Conservation (phyloP, 1,140 invertebrate genomes). For the Anagrus nilaparvatae region DNA sequence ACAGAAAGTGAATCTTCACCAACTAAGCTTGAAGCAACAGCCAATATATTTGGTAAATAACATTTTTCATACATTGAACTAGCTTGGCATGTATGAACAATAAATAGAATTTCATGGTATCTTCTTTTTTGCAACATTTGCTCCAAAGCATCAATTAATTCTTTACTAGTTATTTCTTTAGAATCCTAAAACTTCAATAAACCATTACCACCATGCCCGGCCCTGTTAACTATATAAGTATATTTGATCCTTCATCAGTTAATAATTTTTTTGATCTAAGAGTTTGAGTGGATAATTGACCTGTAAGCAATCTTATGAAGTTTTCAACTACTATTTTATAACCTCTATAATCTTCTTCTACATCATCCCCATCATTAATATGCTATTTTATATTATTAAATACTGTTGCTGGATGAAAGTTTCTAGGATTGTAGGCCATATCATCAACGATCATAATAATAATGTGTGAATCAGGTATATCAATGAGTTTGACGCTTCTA, state of each 20-base stretch:
- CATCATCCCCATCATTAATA: slow-evolving; percentile 98
- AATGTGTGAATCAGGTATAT: slow-evolving; percentile 94
- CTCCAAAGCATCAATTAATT: slow-evolving; percentile 95
- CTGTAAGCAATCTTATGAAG: slow-evolving; percentile 92
- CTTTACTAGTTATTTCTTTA: slow-evolving; percentile 98
- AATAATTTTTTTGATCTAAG: slow-evolving; percentile 91
- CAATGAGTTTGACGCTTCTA: slow-evolving; percentile 91
- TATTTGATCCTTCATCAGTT: slow-evolving; percentile 95
- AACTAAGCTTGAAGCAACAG: slow-evolving; percentile 92
- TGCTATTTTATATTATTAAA: slow-evolving; percentile 97
- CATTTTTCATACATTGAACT: slow-evolving; percentile 98
- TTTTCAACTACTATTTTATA: slow-evolving; percentile 99
- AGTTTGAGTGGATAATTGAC: slow-evolving; percentile 78
- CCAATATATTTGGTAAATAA: slow-evolving; percentile 96
- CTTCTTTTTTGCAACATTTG: slow-evolving; percentile 99
- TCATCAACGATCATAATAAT: slow-evolving; percentile 99
- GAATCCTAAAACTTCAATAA: slow-evolving; percentile 99
- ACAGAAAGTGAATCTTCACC: slow-evolving; percentile 97
- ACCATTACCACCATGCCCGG: slow-evolving; percentile 98
- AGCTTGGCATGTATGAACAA: slow-evolving; percentile 98
- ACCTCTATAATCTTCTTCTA: slow-evolving; percentile 98
- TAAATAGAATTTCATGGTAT: slow-evolving; percentile 98
- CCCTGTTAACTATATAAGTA: slow-evolving; percentile 92
- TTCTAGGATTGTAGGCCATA: slow-evolving; percentile 97
- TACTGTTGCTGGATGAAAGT: slow-evolving; percentile 94